These are phyloP conservation scores for Sebastolobus alascanus DNA, from an alignment of 2,797 vertebrate species.

Conservation along the genomic window DNA sequence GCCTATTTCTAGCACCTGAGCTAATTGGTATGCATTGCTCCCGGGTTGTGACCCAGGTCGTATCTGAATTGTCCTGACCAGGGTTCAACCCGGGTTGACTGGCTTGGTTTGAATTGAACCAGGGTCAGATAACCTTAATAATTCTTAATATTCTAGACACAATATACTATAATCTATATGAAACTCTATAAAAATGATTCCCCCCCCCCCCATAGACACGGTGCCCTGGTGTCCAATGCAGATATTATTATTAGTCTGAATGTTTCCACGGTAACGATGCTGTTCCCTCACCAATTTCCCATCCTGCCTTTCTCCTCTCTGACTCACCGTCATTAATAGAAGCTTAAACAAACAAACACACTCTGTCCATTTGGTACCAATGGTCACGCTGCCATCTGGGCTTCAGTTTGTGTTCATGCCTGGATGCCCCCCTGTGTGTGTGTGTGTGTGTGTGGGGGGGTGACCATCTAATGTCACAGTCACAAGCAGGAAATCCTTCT, in stretches of 20 bases:
- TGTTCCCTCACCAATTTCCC: background rate
- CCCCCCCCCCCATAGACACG: no score
- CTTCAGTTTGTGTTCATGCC: slow-evolving; percentile 39
- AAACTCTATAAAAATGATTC: background rate
- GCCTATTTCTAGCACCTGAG: no score
- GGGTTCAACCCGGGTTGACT: no score
- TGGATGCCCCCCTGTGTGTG: slow-evolving; percentile 7
- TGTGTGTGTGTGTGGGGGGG: slow-evolving; percentile 16
- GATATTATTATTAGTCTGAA: background rate
- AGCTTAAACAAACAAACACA: slow-evolving; percentile 2
- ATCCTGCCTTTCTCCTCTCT: slow-evolving; percentile 4
- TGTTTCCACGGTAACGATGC: slow-evolving; percentile 43
- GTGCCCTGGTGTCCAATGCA: background rate
- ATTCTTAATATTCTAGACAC: background rate
- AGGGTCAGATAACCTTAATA: no score
- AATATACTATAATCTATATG: background rate
- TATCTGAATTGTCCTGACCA: no score
- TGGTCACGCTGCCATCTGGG: slow-evolving; percentile 48
- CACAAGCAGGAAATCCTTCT: slow-evolving; percentile 27
- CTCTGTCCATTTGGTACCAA: slow-evolving; percentile 29
- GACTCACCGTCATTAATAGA: slow-evolving; percentile 1
- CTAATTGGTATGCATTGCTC: no score
- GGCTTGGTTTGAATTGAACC: no score
- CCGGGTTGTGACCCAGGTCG: no score
- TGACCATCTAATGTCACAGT: slow-evolving; percentile 6